Evolutionary conservation across 2,797 vertebrate species (phyloP), one percentile per base, ranked within the genome.

Genomic region (Varecia variegata): DNA sequence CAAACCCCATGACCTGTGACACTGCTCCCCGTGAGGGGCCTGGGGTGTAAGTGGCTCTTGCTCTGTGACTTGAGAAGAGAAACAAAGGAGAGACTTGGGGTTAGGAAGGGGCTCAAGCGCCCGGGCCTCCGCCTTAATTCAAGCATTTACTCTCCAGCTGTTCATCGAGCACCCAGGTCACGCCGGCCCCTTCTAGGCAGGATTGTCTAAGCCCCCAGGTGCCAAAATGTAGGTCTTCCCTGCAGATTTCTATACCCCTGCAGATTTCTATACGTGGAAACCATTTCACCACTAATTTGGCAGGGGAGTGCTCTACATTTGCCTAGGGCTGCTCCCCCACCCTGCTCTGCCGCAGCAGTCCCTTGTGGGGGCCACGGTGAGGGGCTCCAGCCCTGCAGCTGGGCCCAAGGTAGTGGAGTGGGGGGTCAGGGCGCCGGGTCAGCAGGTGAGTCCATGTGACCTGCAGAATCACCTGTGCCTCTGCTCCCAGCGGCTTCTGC

Each of bases 131-230:
- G n/a, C 20, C 0, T 27, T 23, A 8, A 14, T 60, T 35, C 30
- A 0, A 0, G 12, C 2, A 12, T 40, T n/a, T 70, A 27, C 25
- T n/a, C 56, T 14, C 1, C 18, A 15, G 21, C 7, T 23, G n/a
- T 18, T 58, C 10, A 21, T 4, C 0, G 2, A 25, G 40, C 3
- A 10, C 4, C n/a, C 52, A 2, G 1, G 14, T 4, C 32, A 43
- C 1, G 2, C 27, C 21, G 80, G 80, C 43, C 60, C 15, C 0
- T 13, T 5, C 11, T 47, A 20, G 27, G 56, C 2, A 25, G 40
- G 56, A 7, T 0, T 25, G 7, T 23, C 40, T 12, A 23, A 1
- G 13, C 35, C n/a, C 74, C n/a, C 10, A 0, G 1, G 50, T 1
- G 14, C 50, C 50, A 10, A 32, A 23, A 32, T 1, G 5, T 45